Conservation (phyloP, 2,797 vertebrate genomes). For the Sarcophilus harrisii region DNA sequence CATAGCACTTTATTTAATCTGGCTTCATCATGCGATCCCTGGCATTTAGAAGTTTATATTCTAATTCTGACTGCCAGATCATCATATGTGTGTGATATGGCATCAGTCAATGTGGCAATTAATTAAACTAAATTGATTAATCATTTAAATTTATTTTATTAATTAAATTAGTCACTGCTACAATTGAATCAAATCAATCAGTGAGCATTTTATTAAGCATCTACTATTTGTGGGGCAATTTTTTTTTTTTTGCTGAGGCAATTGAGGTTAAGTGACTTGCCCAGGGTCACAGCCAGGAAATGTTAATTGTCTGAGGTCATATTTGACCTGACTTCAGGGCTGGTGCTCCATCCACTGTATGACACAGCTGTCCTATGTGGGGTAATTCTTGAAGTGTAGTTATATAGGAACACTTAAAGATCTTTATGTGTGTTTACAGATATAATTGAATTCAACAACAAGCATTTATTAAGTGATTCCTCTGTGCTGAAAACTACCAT, state of each 20-base stretch:
- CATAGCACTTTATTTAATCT: neutral
- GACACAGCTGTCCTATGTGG: no score
- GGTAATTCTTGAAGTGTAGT: neutral
- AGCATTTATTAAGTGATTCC: neutral
- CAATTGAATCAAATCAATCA: neutral
- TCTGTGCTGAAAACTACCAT: neutral
- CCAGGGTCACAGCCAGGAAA: no score
- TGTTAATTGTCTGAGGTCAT: no score
- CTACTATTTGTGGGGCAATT: neutral
- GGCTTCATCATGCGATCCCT: neutral
- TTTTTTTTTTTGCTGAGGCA: no score
- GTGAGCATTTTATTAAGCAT: neutral
- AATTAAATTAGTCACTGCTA: no score
- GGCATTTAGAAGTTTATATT: neutral
- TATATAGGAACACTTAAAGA: neutral
- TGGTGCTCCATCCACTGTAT: no score
- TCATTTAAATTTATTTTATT: no score
- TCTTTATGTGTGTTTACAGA: neutral
- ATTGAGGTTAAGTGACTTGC: no score
- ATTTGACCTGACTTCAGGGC: no score
- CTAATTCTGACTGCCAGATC: neutral
- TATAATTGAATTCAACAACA: neutral
- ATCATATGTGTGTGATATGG: neutral
- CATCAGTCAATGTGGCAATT: neutral
- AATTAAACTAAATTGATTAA: no score